Base-by-base conservation (phyloP, 2,113 vertebrate species). In the Cynoglossus semilaevis region DNA sequence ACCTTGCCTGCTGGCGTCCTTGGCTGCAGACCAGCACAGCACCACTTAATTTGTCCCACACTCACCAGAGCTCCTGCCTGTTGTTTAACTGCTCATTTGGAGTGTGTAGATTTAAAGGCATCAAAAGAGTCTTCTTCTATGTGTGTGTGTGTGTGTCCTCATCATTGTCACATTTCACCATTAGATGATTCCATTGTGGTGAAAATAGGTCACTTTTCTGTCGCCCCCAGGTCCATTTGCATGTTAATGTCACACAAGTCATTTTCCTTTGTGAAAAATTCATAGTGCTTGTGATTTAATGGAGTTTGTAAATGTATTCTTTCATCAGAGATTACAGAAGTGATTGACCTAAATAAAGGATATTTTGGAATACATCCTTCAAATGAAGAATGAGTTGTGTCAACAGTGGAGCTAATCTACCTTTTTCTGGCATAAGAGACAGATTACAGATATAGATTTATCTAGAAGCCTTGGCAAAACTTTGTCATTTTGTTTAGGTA, bases 1-100 rank as follows among this genome's bases (percentile, higher is more conserved):
- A 80, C 74, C 80, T 81, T 80, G 72, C 76, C 74, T 64, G 72
- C 79, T 68, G 58, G 64, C 74, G 80, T 84, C 83, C 81, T 84
- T 85, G 83, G 81, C 83, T 72, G 29, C 34, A 29, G 67, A 67
- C 67, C 76, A 68, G 69, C 67, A 50, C 69, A 51, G 64, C 53
- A 3, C 40, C 15, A 16, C 47, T 52, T 63, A 50, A 46, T 67
- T 50, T 29, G 18, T 62, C 67, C 35, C 63, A 37, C 51, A 46
- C 48, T 48, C 16, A 9, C 29, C 0, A 69, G 15, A 68, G 75
- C 70, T 81, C 70, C 57, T 40, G 58, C 60, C 67, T 54, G 64
- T 79, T 81, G 63, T 83, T 72, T 63, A 63, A 70, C 69, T 48
- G 63, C 55, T 74, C 69, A 29, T 67, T 57, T 34, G 17, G 72